Base-by-base conservation (phyloP, 2,888 invertebrate species). In the Andrena bicolor region DNA sequence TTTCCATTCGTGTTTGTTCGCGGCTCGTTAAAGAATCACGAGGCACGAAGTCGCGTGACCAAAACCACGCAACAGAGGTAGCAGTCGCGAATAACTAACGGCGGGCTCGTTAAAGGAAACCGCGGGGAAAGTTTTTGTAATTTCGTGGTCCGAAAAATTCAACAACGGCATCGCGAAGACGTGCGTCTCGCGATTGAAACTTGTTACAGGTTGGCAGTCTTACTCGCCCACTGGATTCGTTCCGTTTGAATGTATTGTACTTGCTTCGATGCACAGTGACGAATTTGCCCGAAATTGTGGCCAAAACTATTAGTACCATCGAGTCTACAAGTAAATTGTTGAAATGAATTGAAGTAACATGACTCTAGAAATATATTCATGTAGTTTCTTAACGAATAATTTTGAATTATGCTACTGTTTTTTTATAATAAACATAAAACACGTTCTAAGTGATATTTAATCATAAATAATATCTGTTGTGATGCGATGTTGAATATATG, bases 1-100 rank as follows among this genome's bases (percentile, higher is more conserved):
- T 6, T 51, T 51, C 51, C 51, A 20, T 16, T 56, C 8, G 28
- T 53, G 73, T 74, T 63, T 35, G 65, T 80, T 71, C 69, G 66
- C 76, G 35, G 66, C 51, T 82, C 68, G 76, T 76, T 82, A 82
- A 81, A 80, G 64, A 73, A 81, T 81, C 80, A 70, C 69, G 69
- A 80, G 66, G 20, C 80, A 81, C 80, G 76, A 65, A 66, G 35
- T 23, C 10, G 53, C 56, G 63, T 56, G 69, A 79, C 69, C 75
- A 49, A 71, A 79, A 65, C 60, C 35, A 28, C 51, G 32, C 49
- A 49, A 51, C 35, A n/a, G 56, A 56, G 64, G 61, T 65, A 68
- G 53, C 26, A 56, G 32, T 32, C 35, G 26, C 26, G 32, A 6
- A 13, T 64, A 20, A 48, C 23, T 61, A 60, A 60, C 51, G 73